Evolutionary conservation across 2,113 vertebrate genomes (phyloP).

Genomic region (Nycticryphes semicollaris): DNA sequence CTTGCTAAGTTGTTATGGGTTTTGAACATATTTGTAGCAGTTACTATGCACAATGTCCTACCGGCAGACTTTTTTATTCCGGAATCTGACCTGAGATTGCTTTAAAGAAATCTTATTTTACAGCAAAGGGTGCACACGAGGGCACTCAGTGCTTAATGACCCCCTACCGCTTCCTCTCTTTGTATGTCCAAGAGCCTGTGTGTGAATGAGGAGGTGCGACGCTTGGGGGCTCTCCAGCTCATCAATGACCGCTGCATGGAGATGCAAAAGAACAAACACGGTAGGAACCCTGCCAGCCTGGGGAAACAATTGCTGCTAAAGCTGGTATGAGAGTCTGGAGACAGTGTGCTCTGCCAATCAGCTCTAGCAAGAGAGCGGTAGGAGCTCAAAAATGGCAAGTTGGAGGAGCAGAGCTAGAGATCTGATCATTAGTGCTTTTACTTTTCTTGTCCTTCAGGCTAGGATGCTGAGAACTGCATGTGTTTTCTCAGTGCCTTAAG

Average conservation of each 20-base stretch:
- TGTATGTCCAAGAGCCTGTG: constrained; percentile 85
- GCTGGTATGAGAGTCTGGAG: not conserved
- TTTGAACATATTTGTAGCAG: not conserved
- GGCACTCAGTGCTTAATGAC: not conserved
- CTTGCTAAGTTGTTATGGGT: not conserved
- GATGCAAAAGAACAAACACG: constrained; percentile 90
- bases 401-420: not conserved
- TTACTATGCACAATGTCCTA: not conserved
- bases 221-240: constrained; percentile 82
- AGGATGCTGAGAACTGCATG: not conserved
- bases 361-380: not conserved
- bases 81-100: not conserved
- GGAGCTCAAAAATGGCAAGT: not conserved
- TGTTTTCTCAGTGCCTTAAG: not conserved
- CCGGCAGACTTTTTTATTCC: not conserved
- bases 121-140: not conserved
- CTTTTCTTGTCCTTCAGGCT: not conserved
- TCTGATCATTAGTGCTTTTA: not conserved
- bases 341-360: not conserved
- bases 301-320: not conserved
- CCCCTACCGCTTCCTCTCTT: not conserved
- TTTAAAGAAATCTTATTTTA: not conserved
- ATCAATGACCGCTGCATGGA: constrained; percentile 95
- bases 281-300: constrained; percentile 59
- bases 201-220: constrained; percentile 87